Evolutionary conservation across 2,797 vertebrate species (phyloP), one percentile per base, ranked within the genome.

Genomic region (Cynodonichthys magdalenae): DNA sequence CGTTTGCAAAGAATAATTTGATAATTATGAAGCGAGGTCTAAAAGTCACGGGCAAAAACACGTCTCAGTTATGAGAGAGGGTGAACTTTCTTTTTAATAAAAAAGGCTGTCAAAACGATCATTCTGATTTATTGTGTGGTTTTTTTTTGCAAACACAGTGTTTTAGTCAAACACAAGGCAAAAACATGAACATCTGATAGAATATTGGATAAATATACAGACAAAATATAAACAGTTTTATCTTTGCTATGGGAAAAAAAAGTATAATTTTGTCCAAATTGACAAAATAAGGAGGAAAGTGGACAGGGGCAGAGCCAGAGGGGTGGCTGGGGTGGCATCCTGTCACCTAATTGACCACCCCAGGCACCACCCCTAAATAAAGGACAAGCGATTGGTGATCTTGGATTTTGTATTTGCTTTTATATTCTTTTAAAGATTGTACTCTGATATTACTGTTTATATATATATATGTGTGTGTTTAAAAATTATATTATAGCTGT

Each of bases 51-150:
- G 67, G 69, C 3, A 83, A 77, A 79, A 74, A 41, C 63, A 19
- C 27, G 12, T 74, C 65, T 80, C 48, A 11, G 12, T 57, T 63
- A 54, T 46, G 54, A 66, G 59, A 29, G 9, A 45, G 18, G 27
- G 11, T 28, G 31, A 75, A 63, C 65, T 79, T 73, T 63, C 44
- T 53, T 39, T 78, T 82, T 87, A 89, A 83, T 80, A 73, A 80
- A 65, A 61, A 47, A 69, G 69, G 74, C 80, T 79, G 80, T 87
- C 70, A 75, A 72, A 81, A 74, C 7, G 31, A 31, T 31, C 83
- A 72, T 53, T 55, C 69, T 63, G 66, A 77, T 77, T 85, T 63
- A 64, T 72, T 70, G 86, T 75, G 42, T 71, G 31, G 69, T 41
- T 55, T 48, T 75, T 75, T 70, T 70, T 68, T 68, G 63, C 69